Conservation (phyloP, 1,140 invertebrate species). For the Zaprionus davidi region DNA sequence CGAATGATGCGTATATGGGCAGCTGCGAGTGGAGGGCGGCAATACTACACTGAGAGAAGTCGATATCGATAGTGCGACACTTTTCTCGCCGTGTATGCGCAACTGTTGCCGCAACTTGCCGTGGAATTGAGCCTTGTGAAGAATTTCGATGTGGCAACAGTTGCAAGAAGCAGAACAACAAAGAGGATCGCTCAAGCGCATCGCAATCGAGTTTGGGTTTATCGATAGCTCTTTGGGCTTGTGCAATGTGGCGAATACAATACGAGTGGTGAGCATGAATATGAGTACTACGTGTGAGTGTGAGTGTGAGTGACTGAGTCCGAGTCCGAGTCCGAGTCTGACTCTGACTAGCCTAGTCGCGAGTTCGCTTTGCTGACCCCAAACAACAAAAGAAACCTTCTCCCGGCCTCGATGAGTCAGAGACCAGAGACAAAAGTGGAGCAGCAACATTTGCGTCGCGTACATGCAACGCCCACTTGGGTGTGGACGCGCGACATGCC, state of each 20-base stretch:
- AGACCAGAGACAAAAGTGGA: conserved; percentile 42
- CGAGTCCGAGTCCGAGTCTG: neutral
- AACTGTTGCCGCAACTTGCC: neutral
- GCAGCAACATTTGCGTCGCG: conserved; percentile 30
- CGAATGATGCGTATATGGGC: conserved; percentile 1
- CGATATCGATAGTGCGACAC: neutral
- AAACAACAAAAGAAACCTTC: conserved; percentile 30
- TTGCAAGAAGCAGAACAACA: neutral
- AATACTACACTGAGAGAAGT: neutral
- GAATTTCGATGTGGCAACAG: conserved; percentile 39
- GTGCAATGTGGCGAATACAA: conserved; percentile 12
- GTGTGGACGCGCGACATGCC: conserved; percentile 65
- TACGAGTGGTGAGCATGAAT: neutral
- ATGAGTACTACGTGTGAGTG: neutral
- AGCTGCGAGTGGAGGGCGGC: neutral
- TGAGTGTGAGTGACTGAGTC: neutral
- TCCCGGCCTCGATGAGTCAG: conserved; percentile 54
- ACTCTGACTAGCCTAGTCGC: neutral
- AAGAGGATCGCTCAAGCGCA: conserved; percentile 23
- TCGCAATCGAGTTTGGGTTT: conserved; percentile 24
- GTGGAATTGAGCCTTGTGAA: conserved; percentile 30
- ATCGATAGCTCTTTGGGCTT: conserved; percentile 22
- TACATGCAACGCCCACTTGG: conserved; percentile 64
- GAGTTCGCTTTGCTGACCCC: conserved; percentile 1
- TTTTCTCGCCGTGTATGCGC: neutral